Evolutionary conservation across 2,113 vertebrate genomes (phyloP).

Genomic region (Rhabdornis inornatus): DNA sequence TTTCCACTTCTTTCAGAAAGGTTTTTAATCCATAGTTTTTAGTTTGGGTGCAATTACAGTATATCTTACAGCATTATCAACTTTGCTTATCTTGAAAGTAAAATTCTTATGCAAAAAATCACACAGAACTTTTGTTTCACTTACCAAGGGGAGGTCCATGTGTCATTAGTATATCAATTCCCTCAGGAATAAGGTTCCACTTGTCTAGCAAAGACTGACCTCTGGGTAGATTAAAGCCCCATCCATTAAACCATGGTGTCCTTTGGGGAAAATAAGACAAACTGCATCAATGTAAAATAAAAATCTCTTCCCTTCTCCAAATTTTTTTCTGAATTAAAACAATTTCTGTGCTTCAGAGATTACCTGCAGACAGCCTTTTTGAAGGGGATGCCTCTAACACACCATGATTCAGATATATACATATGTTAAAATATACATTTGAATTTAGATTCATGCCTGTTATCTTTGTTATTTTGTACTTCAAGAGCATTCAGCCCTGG

Average conservation of each 20-base stretch:
- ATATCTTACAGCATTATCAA: background rate
- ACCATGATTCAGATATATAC: background rate
- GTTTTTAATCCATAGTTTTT: background rate
- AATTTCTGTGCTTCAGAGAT: background rate
- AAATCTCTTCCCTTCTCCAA: background rate
- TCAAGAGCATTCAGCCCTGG: background rate
- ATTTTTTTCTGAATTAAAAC: background rate
- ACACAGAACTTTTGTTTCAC: constrained; percentile 48
- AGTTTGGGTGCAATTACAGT: background rate
- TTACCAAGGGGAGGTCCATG: constrained; percentile 97
- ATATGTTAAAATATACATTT: background rate
- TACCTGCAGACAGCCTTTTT: constrained; percentile 22
- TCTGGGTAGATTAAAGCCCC: constrained; percentile 97
- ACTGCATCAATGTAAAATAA: constrained; percentile 47
- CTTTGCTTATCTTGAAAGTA: background rate
- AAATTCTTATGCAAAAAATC: background rate
- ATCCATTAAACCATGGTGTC: constrained; percentile 99
- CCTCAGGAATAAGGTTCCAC: constrained; percentile 97
- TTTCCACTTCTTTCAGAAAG: constrained; percentile 34
- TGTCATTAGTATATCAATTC: constrained; percentile 98
- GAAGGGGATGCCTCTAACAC: background rate
- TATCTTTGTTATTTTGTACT: background rate
- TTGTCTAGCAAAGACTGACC: constrained; percentile 98
- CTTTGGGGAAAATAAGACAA: constrained; percentile 74
- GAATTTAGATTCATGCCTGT: background rate